Evolutionary conservation across 2,888 invertebrate genomes (phyloP).

Genomic region (Macaria liturata): DNA sequence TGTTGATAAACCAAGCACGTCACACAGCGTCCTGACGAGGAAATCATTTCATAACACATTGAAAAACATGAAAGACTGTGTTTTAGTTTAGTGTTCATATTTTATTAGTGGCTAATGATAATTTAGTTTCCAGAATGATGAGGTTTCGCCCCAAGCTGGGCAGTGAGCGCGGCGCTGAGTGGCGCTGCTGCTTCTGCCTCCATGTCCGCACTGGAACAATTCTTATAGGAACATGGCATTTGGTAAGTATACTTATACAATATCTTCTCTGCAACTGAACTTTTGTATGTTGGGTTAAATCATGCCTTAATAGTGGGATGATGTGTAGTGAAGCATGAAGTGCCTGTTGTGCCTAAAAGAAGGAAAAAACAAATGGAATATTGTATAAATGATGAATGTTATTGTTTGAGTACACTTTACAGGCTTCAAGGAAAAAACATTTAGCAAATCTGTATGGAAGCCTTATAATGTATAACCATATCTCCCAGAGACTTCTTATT

Average conservation of each 20-base stretch:
- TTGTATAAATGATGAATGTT: neutral
- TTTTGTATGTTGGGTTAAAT: too few relatives aligned
- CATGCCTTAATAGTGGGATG: too few relatives aligned
- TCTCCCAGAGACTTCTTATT: too few relatives aligned
- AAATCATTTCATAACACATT: too few relatives aligned
- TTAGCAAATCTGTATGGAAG: constrained; percentile 4
- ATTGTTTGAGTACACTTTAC: constrained; percentile 4
- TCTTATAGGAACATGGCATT: constrained; percentile 92
- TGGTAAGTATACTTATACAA: constrained; percentile 83
- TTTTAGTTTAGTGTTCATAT: too few relatives aligned
- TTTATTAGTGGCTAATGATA: too few relatives aligned
- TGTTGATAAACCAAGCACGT: neutral
- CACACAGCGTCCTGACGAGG: too few relatives aligned
- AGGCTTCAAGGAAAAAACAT: constrained; percentile 2
- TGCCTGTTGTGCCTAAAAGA: too few relatives aligned
- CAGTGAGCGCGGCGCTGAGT: constrained; percentile 87
- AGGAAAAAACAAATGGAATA: too few relatives aligned
- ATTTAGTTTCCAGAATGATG: constrained; percentile 68
- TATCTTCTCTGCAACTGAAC: too few relatives aligned
- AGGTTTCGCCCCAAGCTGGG: constrained; percentile 85
- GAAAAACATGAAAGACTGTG: too few relatives aligned
- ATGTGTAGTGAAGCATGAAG: too few relatives aligned
- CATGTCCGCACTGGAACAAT: constrained; percentile 93
- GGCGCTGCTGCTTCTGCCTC: constrained; percentile 91
- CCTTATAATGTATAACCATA: neutral